These are phyloP conservation scores for Pseudorhiza aurosa DNA, from an alignment of 30 jellyfish, hydroid and myxozoan genomes.

Conservation along the genomic window DNA sequence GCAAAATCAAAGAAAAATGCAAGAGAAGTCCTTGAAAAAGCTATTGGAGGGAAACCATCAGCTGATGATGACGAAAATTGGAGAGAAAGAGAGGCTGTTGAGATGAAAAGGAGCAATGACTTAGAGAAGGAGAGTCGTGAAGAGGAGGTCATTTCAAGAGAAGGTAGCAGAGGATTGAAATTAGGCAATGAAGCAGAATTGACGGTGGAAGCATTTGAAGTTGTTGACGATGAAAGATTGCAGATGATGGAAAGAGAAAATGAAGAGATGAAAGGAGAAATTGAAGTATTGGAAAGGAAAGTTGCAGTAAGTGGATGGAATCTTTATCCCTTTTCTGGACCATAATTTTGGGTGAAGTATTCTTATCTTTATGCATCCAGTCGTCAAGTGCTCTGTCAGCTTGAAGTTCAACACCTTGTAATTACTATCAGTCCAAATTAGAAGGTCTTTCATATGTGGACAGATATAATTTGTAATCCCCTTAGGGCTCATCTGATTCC, in stretches of 20 bases:
- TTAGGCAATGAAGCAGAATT: neutral
- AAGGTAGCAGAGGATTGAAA: neutral
- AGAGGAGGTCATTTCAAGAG: neutral
- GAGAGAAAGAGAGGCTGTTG: neutral
- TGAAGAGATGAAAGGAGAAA: conserved; percentile 4
- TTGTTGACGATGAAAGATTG: conserved; percentile 26
- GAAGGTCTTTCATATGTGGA: too few relatives aligned
- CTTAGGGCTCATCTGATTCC: too few relatives aligned
- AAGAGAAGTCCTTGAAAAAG: too few relatives aligned
- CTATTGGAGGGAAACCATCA: neutral
- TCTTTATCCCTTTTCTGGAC: too few relatives aligned
- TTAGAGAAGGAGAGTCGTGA: neutral
- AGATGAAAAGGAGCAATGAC: neutral
- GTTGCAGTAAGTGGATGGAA: too few relatives aligned
- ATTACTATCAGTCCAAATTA: too few relatives aligned
- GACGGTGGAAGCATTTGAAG: conserved; percentile 19
- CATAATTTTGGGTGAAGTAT: too few relatives aligned
- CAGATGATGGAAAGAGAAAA: conserved; percentile 5
- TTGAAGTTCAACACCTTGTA: too few relatives aligned
- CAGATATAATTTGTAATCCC: too few relatives aligned
- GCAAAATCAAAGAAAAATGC: neutral
- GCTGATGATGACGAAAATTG: conserved; percentile 14
- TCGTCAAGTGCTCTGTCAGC: too few relatives aligned
- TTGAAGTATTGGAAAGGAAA: neutral
- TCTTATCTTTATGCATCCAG: too few relatives aligned